Conservation (phyloP, 2,113 vertebrate genomes). For the Tricholaema leucomelas region DNA sequence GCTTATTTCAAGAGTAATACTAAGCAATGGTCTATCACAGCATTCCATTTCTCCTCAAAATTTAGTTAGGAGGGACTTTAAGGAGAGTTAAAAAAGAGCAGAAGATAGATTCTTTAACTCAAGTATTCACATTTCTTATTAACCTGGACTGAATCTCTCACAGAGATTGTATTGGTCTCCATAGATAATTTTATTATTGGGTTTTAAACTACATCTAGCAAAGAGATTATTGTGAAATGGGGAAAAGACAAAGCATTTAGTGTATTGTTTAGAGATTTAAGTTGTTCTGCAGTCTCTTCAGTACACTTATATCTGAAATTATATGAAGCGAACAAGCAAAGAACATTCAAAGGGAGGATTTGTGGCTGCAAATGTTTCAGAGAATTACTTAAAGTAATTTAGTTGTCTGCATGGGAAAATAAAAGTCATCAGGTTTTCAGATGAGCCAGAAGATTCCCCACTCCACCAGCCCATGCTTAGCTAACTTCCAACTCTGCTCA, state of each 20-base stretch:
- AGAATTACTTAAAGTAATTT: neutral
- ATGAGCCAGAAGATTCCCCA: neutral
- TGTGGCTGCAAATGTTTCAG: neutral
- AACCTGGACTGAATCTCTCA: neutral
- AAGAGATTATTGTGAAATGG: neutral
- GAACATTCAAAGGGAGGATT: neutral
- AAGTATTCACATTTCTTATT: neutral
- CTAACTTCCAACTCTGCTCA: neutral
- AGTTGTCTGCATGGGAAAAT: neutral
- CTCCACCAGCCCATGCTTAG: neutral
- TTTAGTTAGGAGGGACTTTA: neutral
- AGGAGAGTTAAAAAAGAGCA: neutral
- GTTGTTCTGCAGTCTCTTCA: neutral
- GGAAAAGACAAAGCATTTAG: neutral
- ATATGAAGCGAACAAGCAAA: neutral
- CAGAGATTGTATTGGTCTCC: neutral
- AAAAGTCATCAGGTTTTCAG: slow-evolving; percentile 2
- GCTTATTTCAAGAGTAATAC: neutral
- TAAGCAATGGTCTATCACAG: neutral
- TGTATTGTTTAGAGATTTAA: neutral
- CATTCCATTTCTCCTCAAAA: neutral
- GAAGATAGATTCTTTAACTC: neutral
- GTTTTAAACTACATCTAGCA: neutral
- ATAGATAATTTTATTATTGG: neutral
- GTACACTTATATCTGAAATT: neutral